Evolutionary conservation across 2,797 vertebrate genomes (phyloP).

Genomic region (Pangasius djambal): DNA sequence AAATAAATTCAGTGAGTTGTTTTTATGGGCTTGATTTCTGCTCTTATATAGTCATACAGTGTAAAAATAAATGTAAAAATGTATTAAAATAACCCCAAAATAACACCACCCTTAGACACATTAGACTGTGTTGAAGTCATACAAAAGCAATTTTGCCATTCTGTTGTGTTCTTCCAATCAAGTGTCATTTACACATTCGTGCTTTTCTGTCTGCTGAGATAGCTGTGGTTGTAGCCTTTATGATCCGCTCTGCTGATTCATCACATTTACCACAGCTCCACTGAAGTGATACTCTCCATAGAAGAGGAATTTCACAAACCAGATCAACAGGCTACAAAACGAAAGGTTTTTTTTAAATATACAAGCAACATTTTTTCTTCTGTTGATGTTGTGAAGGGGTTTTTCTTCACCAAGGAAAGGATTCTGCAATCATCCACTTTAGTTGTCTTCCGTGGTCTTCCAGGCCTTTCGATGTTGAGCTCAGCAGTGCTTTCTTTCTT

Average conservation of each 20-base stretch:
- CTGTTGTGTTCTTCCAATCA: neutral
- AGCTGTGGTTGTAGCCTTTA: neutral
- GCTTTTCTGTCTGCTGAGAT: neutral
- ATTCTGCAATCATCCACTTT: no score
- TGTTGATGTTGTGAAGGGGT: no score
- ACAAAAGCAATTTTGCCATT: neutral
- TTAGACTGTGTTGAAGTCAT: neutral
- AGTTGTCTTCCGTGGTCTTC: no score
- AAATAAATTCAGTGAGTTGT: neutral
- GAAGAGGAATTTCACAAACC: constrained; percentile 19
- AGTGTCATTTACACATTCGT: neutral
- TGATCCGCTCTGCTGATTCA: constrained; percentile 5
- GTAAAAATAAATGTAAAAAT: neutral
- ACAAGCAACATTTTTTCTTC: neutral
- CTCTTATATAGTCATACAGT: neutral
- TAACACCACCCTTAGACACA: neutral
- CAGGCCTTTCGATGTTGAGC: no score
- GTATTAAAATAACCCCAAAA: neutral
- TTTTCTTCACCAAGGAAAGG: no score
- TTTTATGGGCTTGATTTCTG: neutral
- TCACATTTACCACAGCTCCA: constrained; percentile 11
- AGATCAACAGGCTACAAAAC: neutral
- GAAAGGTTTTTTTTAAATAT: neutral
- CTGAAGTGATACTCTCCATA: neutral
- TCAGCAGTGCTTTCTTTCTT: no score